These are phyloP conservation scores for Chaetorhynchus papuensis DNA, from an alignment of 2,113 vertebrate species.

Conservation along the genomic window DNA sequence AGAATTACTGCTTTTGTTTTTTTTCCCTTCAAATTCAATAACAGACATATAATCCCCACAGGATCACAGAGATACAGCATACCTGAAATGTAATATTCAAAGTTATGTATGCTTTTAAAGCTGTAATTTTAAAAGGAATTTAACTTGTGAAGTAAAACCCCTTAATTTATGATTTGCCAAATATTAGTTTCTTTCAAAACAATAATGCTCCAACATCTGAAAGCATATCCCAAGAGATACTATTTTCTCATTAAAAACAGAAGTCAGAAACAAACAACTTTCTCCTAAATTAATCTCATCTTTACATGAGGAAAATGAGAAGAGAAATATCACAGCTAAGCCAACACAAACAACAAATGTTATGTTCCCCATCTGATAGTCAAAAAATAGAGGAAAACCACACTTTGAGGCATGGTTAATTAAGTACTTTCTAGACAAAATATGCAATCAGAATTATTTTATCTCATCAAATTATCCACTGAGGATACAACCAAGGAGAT, in stretches of 20 bases:
- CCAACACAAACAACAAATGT: slow-evolving; percentile 6
- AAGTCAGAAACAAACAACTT: background rate
- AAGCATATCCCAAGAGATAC: background rate
- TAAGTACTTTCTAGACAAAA: background rate
- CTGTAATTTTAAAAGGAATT: background rate
- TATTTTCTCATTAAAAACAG: background rate
- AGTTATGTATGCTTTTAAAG: background rate
- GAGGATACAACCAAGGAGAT: background rate
- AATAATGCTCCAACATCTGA: background rate
- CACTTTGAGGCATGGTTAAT: background rate
- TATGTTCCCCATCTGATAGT: background rate
- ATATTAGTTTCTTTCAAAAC: background rate
- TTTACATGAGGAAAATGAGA: background rate
- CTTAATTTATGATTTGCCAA: background rate
- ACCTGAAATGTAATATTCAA: background rate
- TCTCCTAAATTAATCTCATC: background rate
- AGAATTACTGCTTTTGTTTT: background rate
- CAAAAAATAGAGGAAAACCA: background rate
- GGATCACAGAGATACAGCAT: background rate
- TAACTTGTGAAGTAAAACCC: background rate
- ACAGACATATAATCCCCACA: background rate
- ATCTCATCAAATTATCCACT: background rate
- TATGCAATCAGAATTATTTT: background rate
- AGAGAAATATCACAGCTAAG: slow-evolving; percentile 19
- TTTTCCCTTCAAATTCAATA: background rate